Conservation (phyloP, 2,888 invertebrate genomes). For the Rhingia rostrata region DNA sequence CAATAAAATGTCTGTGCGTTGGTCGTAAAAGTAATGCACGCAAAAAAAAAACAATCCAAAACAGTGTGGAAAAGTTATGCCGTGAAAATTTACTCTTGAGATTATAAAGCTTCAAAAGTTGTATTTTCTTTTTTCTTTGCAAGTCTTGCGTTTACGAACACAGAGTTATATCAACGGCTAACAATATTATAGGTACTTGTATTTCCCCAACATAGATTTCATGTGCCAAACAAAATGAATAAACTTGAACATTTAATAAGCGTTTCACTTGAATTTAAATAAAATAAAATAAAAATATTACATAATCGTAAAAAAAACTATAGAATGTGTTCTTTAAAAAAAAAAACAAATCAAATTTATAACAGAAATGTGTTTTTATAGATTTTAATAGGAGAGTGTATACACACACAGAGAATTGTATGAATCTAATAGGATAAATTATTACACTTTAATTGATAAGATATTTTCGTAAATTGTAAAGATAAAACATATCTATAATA, state of each 20-base stretch:
- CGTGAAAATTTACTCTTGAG: too few species aligned
- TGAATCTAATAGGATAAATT: slow-evolving; percentile 62
- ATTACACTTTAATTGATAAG: slow-evolving; percentile 47
- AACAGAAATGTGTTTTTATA: slow-evolving; percentile 42
- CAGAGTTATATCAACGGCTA: too few species aligned
- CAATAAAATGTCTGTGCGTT: too few species aligned
- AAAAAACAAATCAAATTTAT: slow-evolving; percentile 30
- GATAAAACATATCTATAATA: neutral
- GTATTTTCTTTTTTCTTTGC: too few species aligned
- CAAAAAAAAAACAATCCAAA: too few species aligned
- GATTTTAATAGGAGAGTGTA: slow-evolving; percentile 33
- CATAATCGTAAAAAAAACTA: slow-evolving; percentile 1
- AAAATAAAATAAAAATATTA: neutral
- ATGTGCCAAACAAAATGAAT: slow-evolving; percentile 3
- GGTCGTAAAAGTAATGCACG: too few species aligned
- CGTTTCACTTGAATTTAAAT: slow-evolving; percentile 4
- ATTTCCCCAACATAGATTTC: neutral
- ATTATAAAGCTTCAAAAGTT: too few species aligned
- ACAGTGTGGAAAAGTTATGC: too few species aligned
- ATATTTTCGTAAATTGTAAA: slow-evolving; percentile 58
- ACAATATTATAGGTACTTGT: neutral
- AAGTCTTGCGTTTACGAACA: too few species aligned
- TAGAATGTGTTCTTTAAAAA: slow-evolving; percentile 11
- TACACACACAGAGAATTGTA: slow-evolving; percentile 59
- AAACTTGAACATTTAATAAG: neutral